Evolutionary conservation across 2,888 invertebrate species (phyloP).

Genomic region (Tholera decimalis): DNA sequence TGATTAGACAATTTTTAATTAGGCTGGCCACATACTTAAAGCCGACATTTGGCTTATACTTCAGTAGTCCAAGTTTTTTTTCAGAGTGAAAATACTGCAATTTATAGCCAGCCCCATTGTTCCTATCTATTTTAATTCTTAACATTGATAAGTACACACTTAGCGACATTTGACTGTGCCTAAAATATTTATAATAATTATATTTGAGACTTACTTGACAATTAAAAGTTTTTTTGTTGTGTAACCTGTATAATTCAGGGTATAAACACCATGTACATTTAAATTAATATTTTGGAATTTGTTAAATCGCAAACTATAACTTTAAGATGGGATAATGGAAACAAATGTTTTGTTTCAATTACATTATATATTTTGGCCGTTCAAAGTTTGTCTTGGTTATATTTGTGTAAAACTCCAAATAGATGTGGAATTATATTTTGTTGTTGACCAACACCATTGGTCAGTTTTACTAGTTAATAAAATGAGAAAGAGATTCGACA

Average conservation of each 20-base stretch:
- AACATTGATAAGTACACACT: slow-evolving; percentile 15
- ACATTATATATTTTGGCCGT: not conserved
- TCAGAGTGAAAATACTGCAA: not conserved
- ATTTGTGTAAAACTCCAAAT: slow-evolving; percentile 21
- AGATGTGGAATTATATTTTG: slow-evolving; percentile 13
- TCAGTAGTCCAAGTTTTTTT: not conserved
- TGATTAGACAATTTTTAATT: not conserved
- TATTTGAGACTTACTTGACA: slow-evolving; percentile 4
- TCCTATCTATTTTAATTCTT: slow-evolving; percentile 6
- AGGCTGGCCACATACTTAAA: not conserved
- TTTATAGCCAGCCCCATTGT: not conserved
- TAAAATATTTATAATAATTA: slow-evolving; percentile 7
- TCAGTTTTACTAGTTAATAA: not conserved
- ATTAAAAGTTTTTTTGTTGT: slow-evolving; percentile 9
- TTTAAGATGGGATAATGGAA: not conserved
- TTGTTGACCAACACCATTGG: not conserved
- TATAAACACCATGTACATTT: not conserved
- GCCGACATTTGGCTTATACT: not conserved
- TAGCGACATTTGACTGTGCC: not conserved
- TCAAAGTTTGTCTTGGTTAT: not conserved
- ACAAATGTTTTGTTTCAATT: not conserved
- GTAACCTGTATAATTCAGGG: slow-evolving; percentile 4
- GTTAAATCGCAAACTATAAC: not conserved
- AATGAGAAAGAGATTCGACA: not conserved
- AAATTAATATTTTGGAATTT: not conserved